Evolutionary conservation across 1,140 invertebrate genomes (phyloP), one percentile per base, ranked within the genome.

Genomic region (Caenorhabditis elegans): DNA sequence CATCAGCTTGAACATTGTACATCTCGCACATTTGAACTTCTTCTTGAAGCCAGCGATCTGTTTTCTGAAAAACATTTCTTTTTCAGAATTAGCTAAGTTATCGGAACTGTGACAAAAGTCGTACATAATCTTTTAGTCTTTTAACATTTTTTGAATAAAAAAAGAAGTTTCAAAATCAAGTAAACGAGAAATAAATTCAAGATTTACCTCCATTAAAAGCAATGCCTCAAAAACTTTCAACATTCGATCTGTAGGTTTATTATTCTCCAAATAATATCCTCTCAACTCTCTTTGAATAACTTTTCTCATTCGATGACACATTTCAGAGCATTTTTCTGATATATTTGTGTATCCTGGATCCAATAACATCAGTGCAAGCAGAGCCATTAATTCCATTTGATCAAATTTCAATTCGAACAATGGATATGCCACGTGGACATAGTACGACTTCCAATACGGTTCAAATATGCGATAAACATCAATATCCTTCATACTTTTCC

Each of bases 381-480:
- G 6, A 17, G 53, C 19, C 53, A 60, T 60, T 17, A 60, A 22
- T 22, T 60, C 53, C 53, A 60, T 60, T 15, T 31, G 2, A 34
- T 60, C 53, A 17, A 60, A 60, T 60, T 60, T 60, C 26, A 60
- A 17, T 15, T 60, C 53, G n/a, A 60, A 60, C 15, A 60, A 17
- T n/a, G 53, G 53, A 34, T 60, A 60, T 31, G 53, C 53, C 53
- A 60, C 53, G 28, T 60, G 53, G 13, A 10, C 53, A 60, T 60
- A 60, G 6, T 60, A 60, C n/a, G 53, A 60, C 31, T 60, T 60
- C 53, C 53, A 60, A 60, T 60, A 60, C 1, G 53, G 53, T 34
- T 60, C 53, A 15, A 60, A 60, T 17, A 60, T 60, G 5, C 34
- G 13, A 8, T 31, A 17, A 31, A 60, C 53, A 6, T 60, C 53